Base-by-base conservation (phyloP, 2,113 vertebrate species). In the Lamprologus ornatipinnis region DNA sequence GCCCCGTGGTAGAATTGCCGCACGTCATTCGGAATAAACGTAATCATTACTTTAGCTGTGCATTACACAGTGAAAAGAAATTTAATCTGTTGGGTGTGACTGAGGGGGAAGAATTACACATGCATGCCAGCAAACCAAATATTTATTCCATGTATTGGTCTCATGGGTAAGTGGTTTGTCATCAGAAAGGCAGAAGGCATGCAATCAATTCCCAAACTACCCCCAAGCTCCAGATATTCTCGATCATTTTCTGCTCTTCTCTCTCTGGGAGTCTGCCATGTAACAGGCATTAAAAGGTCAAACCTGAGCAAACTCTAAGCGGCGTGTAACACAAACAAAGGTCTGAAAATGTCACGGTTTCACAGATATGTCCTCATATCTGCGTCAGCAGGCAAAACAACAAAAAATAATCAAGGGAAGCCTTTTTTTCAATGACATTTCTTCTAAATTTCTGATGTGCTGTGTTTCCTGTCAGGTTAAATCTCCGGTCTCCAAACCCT, bases 221-320 rank as follows among this genome's bases (percentile, higher is more conserved):
- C 60, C 15, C 75, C 9, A 19, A 73, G 73, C 80, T 80, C 65
- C 47, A 81, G 53, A 80, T 87, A 60, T 81, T 84, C 63, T 45
- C 42, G 65, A 60, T 81, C 7, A 6, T 85, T 82, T 84, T 90
- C 83, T 85, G 5, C 78, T 79, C 10, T 5, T 84, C 83, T 83
- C 88, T 93, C 81, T 88, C 14, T 7, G 73, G 73, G 81, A 84
- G 37, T 85, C 83, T 53, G 89, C 83, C 12, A n/a, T 93, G 80
- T 86, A 85, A 85, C 85, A 19, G 79, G 73, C 84, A 85, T 92
- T 88, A 89, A 95, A 95, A 94, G 94, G 94, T 94, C 93, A 91
- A 19, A 78, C 87, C 87, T 84, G 82, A 86, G 87, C 90, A 90
- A 95, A 92, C 88, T 91, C 88, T 58, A 55, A 89, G 83, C 80